Evolutionary conservation across 2,113 vertebrate genomes (phyloP).

Genomic region (Neogobius melanostomus): DNA sequence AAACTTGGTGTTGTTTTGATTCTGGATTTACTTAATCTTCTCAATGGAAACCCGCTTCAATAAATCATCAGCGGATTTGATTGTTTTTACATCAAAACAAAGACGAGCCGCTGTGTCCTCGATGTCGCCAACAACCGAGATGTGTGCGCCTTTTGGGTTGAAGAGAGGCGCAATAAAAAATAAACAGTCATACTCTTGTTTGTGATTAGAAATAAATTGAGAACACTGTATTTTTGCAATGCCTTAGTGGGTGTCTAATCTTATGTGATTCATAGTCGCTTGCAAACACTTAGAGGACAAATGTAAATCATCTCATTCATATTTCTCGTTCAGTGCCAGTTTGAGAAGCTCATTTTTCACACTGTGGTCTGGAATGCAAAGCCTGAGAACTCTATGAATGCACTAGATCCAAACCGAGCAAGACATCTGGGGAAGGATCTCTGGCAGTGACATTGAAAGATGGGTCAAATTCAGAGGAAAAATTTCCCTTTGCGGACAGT

Average conservation of each 20-base stretch:
- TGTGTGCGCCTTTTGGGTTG: not conserved
- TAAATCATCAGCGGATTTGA: slow-evolving; percentile 3
- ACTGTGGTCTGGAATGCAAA: not conserved
- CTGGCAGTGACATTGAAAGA: too few relatives aligned
- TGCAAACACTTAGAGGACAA: not conserved
- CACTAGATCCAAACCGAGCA: too few relatives aligned
- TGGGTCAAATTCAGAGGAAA: too few relatives aligned
- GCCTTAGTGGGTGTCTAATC: too few relatives aligned
- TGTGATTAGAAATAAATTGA: too few relatives aligned
- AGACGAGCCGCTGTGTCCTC: not conserved
- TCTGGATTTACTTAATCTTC: not conserved
- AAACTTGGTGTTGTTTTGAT: not conserved
- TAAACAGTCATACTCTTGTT: not conserved
- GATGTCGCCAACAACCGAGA: not conserved
- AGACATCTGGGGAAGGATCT: too few relatives aligned
- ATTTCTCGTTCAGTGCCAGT: not conserved
- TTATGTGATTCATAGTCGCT: too few relatives aligned
- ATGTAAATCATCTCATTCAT: not conserved
- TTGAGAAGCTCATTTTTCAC: not conserved
- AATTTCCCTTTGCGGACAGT: too few relatives aligned
- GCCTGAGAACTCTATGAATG: slow-evolving; percentile 7
- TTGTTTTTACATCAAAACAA: not conserved
- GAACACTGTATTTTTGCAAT: too few relatives aligned
- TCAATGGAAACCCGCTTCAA: slow-evolving; percentile 1
- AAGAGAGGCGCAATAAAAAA: not conserved